Percentiles rank a stretch among this genome's conserved stretches.
Conservation (phyloP, 2,113 vertebrate genomes). For the Leucopternis melanops region DNA sequence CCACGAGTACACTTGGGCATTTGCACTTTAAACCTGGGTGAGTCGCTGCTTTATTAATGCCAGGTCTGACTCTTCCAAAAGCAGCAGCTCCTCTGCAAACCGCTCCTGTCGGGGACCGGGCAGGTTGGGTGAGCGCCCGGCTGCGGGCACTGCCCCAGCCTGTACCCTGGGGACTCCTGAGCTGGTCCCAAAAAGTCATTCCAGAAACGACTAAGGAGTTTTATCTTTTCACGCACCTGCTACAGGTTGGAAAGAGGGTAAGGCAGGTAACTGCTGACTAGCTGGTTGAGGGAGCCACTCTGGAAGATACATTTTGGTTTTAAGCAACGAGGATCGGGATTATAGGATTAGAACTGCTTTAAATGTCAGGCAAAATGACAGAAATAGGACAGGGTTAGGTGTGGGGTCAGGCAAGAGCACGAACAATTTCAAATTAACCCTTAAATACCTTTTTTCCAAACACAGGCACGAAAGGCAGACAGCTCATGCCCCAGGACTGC, state of each 20-base stretch:
- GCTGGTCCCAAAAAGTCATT: background rate
- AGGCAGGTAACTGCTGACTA: background rate
- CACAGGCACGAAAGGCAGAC: background rate
- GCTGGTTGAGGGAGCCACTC: background rate
- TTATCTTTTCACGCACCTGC: background rate
- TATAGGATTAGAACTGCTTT: conserved; percentile 49
- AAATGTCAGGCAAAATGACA: conserved; percentile 5
- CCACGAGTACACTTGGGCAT: background rate
- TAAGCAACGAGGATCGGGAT: background rate
- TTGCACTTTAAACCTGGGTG: background rate
- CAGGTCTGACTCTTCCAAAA: background rate
- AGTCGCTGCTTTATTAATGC: background rate
- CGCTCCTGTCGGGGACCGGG: accelerated
- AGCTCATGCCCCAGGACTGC: background rate
- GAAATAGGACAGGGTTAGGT: conserved; percentile 18
- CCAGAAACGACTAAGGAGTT: background rate
- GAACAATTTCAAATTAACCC: background rate
- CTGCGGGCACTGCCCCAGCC: background rate
- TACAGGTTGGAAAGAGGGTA: background rate
- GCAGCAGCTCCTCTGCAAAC: background rate
- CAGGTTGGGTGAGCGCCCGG: background rate
- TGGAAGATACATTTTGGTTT: background rate
- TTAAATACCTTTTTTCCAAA: background rate
- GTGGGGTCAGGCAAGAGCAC: background rate
- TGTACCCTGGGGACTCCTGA: background rate